phyloP scores from a whole-genome alignment of 2,797 vertebrate genomes.

The Neomorphus geoffroyi region DNA sequence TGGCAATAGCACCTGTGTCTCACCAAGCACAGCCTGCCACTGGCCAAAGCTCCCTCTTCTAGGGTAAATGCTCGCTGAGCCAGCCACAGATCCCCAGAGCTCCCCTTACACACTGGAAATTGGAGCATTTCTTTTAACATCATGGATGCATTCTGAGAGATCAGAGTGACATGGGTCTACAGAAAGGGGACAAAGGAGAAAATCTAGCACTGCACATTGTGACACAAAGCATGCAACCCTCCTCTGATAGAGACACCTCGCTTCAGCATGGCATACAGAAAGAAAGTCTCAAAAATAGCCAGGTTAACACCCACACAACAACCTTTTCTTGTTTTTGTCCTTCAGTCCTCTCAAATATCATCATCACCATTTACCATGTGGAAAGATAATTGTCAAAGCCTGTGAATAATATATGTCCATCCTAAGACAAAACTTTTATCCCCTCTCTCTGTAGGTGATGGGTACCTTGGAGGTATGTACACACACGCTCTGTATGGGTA shows the following conservation, averaged over 20 bases:
- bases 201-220: accelerated
- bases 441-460: neutral
- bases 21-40: accelerated
- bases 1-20: neutral
- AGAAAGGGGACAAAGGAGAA: neutral
- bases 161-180: accelerated
- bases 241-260: neutral
- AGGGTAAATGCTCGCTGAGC: accelerated
- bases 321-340: neutral
- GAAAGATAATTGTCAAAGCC: neutral
- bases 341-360: neutral
- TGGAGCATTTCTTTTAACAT: neutral
- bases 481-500: neutral
- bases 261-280: accelerated
- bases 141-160: neutral
- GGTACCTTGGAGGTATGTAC: too few species aligned
- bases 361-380: accelerated
- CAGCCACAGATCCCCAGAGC: accelerated
- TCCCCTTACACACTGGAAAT: neutral
- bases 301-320: too few species aligned
- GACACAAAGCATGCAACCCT: accelerated
- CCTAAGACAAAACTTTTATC: neutral
- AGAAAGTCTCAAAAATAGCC: neutral
- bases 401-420: neutral
- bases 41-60: neutral